Conservation (phyloP, 30 jellyfish, hydroid and myxozoan genomes). For the Mastigias papua region DNA sequence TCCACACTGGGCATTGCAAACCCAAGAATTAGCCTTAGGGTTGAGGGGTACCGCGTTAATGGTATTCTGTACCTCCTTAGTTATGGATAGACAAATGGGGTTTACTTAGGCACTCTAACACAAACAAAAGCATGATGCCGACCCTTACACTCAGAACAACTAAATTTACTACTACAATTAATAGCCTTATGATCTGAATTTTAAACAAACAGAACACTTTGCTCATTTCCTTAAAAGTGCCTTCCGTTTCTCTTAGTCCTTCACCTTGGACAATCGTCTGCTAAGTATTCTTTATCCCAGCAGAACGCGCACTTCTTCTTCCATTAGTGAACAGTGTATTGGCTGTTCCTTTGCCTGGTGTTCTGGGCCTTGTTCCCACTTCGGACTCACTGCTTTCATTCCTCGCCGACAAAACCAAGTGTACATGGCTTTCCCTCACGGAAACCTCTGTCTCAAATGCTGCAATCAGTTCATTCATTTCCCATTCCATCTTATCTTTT, state of each 20-base stretch:
- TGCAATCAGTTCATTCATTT: background rate
- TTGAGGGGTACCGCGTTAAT: background rate
- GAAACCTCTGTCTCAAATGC: background rate
- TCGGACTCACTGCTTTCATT: background rate
- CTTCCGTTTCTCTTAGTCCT: background rate
- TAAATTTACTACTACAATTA: background rate
- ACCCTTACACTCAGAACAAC: background rate
- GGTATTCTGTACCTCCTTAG: background rate
- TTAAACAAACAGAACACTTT: background rate
- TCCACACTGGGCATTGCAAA: background rate
- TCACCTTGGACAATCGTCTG: background rate
- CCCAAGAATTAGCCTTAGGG: background rate
- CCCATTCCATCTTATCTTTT: background rate
- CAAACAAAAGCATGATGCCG: background rate
- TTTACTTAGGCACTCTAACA: background rate
- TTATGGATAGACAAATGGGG: background rate
- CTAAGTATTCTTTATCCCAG: background rate
- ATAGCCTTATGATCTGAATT: background rate
- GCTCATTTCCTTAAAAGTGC: background rate
- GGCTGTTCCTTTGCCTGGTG: background rate
- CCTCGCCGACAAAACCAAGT: background rate
- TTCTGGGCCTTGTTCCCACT: background rate
- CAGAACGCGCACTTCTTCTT: background rate
- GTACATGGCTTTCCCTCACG: background rate
- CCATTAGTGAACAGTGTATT: background rate